These are phyloP conservation scores for Propsilocerus akamusi DNA, from an alignment of 1,140 invertebrate species.

Conservation along the genomic window DNA sequence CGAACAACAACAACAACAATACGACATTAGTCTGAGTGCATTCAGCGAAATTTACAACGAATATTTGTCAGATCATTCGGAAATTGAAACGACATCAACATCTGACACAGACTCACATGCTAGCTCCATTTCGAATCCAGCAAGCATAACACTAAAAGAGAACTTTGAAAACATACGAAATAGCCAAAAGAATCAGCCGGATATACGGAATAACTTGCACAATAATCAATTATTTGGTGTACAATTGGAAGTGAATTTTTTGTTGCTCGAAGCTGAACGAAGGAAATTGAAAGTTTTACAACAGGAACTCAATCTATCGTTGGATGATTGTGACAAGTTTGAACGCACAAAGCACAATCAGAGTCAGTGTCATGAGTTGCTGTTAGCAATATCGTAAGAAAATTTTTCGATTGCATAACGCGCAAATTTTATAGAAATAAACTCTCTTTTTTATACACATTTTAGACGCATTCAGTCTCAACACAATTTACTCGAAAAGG, in stretches of 20 bases:
- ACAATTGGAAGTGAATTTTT: slow-evolving; percentile 37
- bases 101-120: neutral
- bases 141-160: neutral
- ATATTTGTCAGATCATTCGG: neutral
- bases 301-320: slow-evolving; percentile 38
- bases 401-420: neutral
- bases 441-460: slow-evolving; percentile 8
- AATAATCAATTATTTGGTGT: neutral
- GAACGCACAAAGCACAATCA: slow-evolving; percentile 44
- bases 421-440: slow-evolving; percentile 4
- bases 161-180: neutral
- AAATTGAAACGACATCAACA: neutral
- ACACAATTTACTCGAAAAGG: slow-evolving; percentile 49
- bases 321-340: slow-evolving; percentile 38
- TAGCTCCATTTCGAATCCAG: neutral
- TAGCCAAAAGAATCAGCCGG: neutral
- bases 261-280: slow-evolving; percentile 45
- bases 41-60: slow-evolving; percentile 2
- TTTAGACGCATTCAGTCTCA: slow-evolving; percentile 50
- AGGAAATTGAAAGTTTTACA: slow-evolving; percentile 44
- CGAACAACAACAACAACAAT: neutral
- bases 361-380: slow-evolving; percentile 33
- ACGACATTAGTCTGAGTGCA: neutral
- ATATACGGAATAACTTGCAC: neutral
- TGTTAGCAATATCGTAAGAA: slow-evolving; percentile 46